phyloP scores from a whole-genome alignment of 2,888 invertebrate genomes.

The Acronicta aceris region DNA sequence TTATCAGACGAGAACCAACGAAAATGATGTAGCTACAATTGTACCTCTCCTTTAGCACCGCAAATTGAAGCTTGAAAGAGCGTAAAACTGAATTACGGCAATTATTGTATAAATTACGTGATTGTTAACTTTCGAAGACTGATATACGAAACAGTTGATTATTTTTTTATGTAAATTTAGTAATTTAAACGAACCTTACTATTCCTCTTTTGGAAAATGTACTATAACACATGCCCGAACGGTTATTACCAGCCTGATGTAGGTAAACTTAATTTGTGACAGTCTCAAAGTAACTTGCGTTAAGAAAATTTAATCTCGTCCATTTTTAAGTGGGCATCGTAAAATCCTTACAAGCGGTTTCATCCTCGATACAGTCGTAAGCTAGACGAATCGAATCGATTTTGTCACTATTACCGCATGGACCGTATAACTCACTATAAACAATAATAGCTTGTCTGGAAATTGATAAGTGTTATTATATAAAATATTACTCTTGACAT shows the following conservation, averaged over 20 bases:
- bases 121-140: too few relatives aligned
- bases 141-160: too few relatives aligned
- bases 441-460: constrained; percentile 35
- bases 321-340: constrained; percentile 1
- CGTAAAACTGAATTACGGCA: too few relatives aligned
- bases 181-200: too few relatives aligned
- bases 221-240: too few relatives aligned
- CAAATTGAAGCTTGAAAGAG: too few relatives aligned
- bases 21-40: too few relatives aligned
- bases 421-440: constrained; percentile 36
- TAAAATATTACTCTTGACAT: constrained; percentile 8
- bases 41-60: too few relatives aligned
- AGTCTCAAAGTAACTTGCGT: neutral
- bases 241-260: neutral
- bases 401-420: constrained; percentile 31
- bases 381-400: constrained; percentile 48
- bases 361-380: constrained; percentile 13
- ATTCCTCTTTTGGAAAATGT: too few relatives aligned
- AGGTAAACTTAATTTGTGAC: neutral
- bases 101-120: too few relatives aligned
- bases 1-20: neutral
- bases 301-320: neutral
- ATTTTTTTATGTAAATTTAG: too few relatives aligned
- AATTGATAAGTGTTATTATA: constrained; percentile 29
- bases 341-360: constrained; percentile 9